Conservation (phyloP, 1,140 invertebrate genomes). For the Drosophila auraria region DNA sequence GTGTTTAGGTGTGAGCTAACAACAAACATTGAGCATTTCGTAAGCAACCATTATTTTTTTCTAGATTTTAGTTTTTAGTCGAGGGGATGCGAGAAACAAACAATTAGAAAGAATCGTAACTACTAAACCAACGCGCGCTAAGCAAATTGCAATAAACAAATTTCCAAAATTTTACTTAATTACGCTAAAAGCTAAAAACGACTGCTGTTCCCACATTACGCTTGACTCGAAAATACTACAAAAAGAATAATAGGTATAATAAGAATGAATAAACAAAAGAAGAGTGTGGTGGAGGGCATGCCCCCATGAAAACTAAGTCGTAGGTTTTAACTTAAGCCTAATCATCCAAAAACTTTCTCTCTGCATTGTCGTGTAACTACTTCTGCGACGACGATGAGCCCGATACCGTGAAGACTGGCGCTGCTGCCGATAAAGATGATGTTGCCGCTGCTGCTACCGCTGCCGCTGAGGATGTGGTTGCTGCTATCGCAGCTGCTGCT, state of each 20-base stretch:
- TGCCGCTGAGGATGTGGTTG: conserved; percentile 13
- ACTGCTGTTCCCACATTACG: conserved; percentile 66
- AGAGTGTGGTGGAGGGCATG: conserved; percentile 25
- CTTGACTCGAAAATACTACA: conserved; percentile 76
- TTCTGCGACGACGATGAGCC: conserved; percentile 73
- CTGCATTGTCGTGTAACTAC: conserved; percentile 49
- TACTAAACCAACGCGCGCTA: conserved; percentile 69
- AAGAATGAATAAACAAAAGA: conserved; percentile 74
- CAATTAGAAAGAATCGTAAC: conserved; percentile 59
- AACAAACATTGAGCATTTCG: conserved; percentile 77
- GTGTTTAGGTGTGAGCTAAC: conserved; percentile 42
- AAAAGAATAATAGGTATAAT: conserved; percentile 32
- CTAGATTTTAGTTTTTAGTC: conserved; percentile 26
- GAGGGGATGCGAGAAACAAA: conserved; percentile 46
- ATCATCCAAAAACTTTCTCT: conserved; percentile 55
- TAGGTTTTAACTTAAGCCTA: conserved; percentile 65
- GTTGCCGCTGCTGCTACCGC: conserved; percentile 11
- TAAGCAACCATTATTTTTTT: conserved; percentile 52
- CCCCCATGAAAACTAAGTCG: conserved; percentile 59
- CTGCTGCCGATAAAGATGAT: conserved; percentile 17
- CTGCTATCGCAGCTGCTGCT: conserved; percentile 42
- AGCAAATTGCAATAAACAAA: conserved; percentile 77
- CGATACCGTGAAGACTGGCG: conserved; percentile 31
- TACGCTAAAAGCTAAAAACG: conserved; percentile 69
- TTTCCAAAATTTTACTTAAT: conserved; percentile 72